Conservation (phyloP, 2,797 vertebrate genomes). For the Rhynchonycteris naso region DNA sequence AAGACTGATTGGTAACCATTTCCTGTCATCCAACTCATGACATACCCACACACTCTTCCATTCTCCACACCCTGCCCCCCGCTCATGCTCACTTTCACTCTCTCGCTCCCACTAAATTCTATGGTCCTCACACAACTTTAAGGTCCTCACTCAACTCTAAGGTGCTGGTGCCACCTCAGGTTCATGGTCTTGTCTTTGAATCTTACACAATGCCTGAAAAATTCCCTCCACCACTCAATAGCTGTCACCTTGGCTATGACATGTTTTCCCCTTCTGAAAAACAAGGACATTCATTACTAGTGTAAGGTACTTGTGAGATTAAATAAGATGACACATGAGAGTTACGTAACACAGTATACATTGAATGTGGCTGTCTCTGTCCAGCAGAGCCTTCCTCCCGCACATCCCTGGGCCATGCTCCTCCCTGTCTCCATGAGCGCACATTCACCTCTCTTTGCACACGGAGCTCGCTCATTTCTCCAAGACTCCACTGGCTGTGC, state of each 20-base stretch:
- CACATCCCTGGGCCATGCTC: neutral
- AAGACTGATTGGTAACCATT: neutral
- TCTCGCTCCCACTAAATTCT: neutral
- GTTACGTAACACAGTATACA: no score
- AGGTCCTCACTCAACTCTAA: neutral
- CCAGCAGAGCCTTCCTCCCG: fast-evolving
- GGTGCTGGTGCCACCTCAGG: neutral
- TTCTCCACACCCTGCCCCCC: fast-evolving
- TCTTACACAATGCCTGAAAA: neutral
- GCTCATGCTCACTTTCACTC: neutral
- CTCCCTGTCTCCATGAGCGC: neutral
- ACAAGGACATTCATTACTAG: neutral
- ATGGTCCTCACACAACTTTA: neutral
- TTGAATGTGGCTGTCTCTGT: fast-evolving
- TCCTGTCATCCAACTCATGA: neutral
- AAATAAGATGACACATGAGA: neutral
- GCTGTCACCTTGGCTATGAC: neutral
- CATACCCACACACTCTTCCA: neutral
- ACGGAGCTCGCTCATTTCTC: neutral
- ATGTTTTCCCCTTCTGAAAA: constrained; percentile 24
- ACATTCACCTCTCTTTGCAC: neutral
- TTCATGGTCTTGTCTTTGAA: neutral
- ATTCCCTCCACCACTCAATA: neutral
- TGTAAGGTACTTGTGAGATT: neutral
- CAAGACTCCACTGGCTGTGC: neutral